These are phyloP conservation scores for Chrysolina oricalcia DNA, from an alignment of 2,888 invertebrate species.

Conservation along the genomic window DNA sequence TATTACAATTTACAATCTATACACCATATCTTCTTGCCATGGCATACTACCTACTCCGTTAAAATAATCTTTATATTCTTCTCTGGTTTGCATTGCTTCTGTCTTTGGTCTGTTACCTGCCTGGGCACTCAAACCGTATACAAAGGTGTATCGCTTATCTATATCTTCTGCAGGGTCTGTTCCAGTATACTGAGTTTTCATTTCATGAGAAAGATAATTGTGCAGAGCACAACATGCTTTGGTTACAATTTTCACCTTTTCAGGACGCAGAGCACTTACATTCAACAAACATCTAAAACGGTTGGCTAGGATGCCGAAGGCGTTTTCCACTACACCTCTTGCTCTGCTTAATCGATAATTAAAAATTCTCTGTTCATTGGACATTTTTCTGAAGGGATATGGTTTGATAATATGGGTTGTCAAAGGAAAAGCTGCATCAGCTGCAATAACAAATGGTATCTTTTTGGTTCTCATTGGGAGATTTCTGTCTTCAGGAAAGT, in stretches of 20 bases:
- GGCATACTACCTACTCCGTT: conserved; percentile 36
- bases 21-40: conserved; percentile 38
- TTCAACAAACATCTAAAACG: conserved; percentile 19
- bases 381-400: neutral
- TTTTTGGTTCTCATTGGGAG: neutral
- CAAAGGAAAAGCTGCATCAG: neutral
- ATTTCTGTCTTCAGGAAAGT: neutral
- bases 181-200: conserved; percentile 2
- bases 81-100: conserved; percentile 29
- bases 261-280: conserved; percentile 1
- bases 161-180: conserved; percentile 25
- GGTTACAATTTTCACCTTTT: conserved; percentile 23
- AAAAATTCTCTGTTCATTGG: conserved; percentile 13
- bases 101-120: conserved; percentile 34
- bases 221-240: conserved; percentile 21
- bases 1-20: too few relatives aligned
- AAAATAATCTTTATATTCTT: conserved; percentile 43
- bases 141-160: conserved; percentile 17
- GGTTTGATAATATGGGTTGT: conserved; percentile 15
- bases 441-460: conserved; percentile 6
- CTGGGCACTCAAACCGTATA: conserved; percentile 33
- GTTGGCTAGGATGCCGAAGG: conserved; percentile 19
- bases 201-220: conserved; percentile 1
- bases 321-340: conserved; percentile 26
- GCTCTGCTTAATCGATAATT: conserved; percentile 27